Evolutionary conservation across 1,140 invertebrate genomes (phyloP).

Genomic region (Atta texana): DNA sequence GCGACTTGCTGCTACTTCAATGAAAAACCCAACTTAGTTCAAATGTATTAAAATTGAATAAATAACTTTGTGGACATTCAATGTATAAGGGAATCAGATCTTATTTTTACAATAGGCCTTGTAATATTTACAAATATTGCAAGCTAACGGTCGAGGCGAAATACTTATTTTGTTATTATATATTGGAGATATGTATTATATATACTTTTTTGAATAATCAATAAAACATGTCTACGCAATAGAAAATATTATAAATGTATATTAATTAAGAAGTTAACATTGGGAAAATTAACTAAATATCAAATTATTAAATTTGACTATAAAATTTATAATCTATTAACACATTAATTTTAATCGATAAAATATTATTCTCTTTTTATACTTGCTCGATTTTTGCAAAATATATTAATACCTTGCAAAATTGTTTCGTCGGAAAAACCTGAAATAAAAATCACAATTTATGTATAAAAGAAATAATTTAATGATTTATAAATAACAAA

Average conservation of each 20-base stretch:
- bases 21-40: not conserved
- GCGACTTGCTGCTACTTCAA: constrained; percentile 6
- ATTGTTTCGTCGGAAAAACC: not conserved
- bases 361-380: not conserved
- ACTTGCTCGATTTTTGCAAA: not conserved
- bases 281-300: not conserved
- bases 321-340: constrained; percentile 26
- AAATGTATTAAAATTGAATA: constrained; percentile 39
- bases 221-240: constrained; percentile 56
- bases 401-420: not conserved
- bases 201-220: constrained; percentile 56
- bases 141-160: constrained; percentile 60
- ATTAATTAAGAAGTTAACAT: not conserved
- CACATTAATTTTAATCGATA: constrained; percentile 12
- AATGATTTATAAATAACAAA: not conserved
- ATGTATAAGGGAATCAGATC: constrained; percentile 63
- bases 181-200: constrained; percentile 34
- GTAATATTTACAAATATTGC: constrained; percentile 68
- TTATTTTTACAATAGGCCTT: constrained; percentile 50
- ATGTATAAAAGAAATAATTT: not conserved
- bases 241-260: constrained; percentile 29
- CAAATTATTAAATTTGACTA: not conserved
- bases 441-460: not conserved
- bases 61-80: constrained; percentile 56
- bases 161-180: constrained; percentile 58